Evolutionary conservation across 2,888 invertebrate genomes (phyloP).

Genomic region (Stratiomys singularior): DNA sequence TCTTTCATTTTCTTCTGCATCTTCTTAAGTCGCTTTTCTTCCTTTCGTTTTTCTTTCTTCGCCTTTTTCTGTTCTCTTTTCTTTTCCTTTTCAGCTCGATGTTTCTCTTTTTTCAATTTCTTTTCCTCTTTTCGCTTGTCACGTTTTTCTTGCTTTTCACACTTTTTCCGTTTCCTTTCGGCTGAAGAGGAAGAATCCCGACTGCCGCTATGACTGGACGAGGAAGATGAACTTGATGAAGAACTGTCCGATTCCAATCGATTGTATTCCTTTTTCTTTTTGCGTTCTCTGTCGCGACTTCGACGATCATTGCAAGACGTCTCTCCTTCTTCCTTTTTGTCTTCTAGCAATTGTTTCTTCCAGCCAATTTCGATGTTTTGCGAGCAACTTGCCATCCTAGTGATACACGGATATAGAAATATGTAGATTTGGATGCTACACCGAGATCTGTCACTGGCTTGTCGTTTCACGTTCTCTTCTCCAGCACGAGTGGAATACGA

Average conservation of each 20-base stretch:
- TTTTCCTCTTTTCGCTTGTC: conserved; percentile 47
- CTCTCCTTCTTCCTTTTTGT: background rate
- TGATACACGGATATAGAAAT: no score
- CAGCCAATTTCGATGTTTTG: conserved; percentile 50
- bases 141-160: conserved; percentile 29
- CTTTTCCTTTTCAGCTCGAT: conserved; percentile 44
- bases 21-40: conserved; percentile 48
- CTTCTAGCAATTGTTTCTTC: conserved; percentile 48
- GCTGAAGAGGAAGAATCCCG: background rate
- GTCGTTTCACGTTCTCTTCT: background rate
- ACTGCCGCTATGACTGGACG: background rate
- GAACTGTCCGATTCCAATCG: conserved; percentile 31
- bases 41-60: conserved; percentile 48
- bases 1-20: conserved; percentile 40
- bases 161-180: conserved; percentile 32
- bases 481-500: background rate
- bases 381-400: conserved; percentile 28
- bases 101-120: conserved; percentile 46
- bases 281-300: background rate
- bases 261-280: conserved; percentile 47
- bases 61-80: conserved; percentile 49
- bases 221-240: conserved; percentile 28
- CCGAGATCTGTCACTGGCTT: conserved; percentile 6
- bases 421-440: background rate
- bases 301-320: background rate